Percentiles rank a stretch among this genome's conserved stretches.
phyloP scores from a whole-genome alignment of 30 jellyfish, hydroid and myxozoan genomes.

The Aurelia aurita complex sp. Pacific region DNA sequence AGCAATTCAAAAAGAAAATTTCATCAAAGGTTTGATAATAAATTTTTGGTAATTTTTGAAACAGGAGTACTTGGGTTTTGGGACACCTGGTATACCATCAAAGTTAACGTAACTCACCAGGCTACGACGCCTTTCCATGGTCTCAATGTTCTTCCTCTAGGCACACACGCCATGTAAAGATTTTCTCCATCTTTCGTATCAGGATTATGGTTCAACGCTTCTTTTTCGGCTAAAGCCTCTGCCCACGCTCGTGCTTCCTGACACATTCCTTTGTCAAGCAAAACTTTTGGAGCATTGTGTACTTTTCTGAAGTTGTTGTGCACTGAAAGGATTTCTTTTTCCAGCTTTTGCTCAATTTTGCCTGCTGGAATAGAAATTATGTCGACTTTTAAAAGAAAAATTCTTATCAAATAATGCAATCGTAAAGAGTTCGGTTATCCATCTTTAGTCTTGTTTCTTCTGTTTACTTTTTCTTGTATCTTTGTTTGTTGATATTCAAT shows the following conservation, averaged over 20 bases:
- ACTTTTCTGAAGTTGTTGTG: constrained; percentile 81
- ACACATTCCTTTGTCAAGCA: constrained; percentile 42
- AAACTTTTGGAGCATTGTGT: constrained; percentile 75
- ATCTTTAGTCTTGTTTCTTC: too few relatives aligned
- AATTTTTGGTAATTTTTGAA: too few relatives aligned
- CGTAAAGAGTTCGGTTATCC: too few relatives aligned
- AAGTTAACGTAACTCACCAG: constrained; percentile 5
- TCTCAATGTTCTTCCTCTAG: constrained; percentile 37
- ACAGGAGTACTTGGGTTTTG: too few relatives aligned
- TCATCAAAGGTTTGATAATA: too few relatives aligned
- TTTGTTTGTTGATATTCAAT: too few relatives aligned
- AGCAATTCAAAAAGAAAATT: too few relatives aligned
- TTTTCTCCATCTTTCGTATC: constrained; percentile 80
- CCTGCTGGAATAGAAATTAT: not conserved
- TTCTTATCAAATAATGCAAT: too few relatives aligned
- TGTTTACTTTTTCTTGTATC: too few relatives aligned
- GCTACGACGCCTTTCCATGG: constrained; percentile 73
- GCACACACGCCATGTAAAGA: constrained; percentile 81
- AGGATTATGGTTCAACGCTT: constrained; percentile 55
- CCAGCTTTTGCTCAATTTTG: not conserved
- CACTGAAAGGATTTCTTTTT: constrained; percentile 59
- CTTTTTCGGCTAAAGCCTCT: constrained; percentile 41
- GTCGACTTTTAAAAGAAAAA: not conserved
- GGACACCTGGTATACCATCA: too few relatives aligned
- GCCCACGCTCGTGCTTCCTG: constrained; percentile 74